phyloP scores from a whole-genome alignment of 2,888 invertebrate genomes.

The Cactoblastis cactorum region DNA sequence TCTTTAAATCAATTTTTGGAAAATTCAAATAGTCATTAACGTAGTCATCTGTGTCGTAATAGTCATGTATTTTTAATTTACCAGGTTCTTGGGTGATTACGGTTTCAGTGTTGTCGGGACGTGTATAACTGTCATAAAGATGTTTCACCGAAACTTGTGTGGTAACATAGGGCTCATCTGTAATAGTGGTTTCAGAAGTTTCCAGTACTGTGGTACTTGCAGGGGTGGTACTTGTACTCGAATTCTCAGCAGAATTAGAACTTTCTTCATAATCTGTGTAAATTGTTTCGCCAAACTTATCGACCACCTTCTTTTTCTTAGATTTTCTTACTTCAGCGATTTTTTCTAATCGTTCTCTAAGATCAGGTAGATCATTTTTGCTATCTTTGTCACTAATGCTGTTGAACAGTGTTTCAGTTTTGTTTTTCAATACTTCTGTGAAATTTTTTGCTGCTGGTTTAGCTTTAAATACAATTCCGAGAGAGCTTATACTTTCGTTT shows the following conservation, averaged over 20 bases:
- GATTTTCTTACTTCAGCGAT: slow-evolving; percentile 63
- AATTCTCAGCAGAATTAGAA: slow-evolving; percentile 38
- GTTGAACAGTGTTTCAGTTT: slow-evolving; percentile 59
- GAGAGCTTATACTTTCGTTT: slow-evolving; percentile 67
- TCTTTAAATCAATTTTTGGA: slow-evolving; percentile 59
- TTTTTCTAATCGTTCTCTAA: slow-evolving; percentile 62
- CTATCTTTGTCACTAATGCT: slow-evolving; percentile 44
- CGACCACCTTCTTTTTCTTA: slow-evolving; percentile 52
- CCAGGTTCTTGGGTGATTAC: slow-evolving; percentile 37
- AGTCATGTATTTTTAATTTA: slow-evolving; percentile 45
- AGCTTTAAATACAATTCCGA: slow-evolving; percentile 71
- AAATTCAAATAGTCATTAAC: slow-evolving; percentile 53
- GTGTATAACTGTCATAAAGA: slow-evolving; percentile 12
- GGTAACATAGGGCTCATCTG: not conserved
- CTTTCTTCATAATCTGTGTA: slow-evolving; percentile 61
- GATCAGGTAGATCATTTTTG: slow-evolving; percentile 51
- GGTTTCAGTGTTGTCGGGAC: slow-evolving; percentile 18
- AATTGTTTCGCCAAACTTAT: slow-evolving; percentile 49
- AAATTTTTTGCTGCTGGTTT: slow-evolving; percentile 68
- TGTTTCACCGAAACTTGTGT: slow-evolving; percentile 1
- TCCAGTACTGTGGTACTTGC: slow-evolving; percentile 8
- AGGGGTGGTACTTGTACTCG: slow-evolving; percentile 23
- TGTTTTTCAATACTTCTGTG: slow-evolving; percentile 66
- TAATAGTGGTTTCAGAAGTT: not conserved
- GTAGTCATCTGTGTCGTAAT: slow-evolving; percentile 59